Conservation (phyloP, 1,140 invertebrate species). For the Centruroides vittatus region DNA sequence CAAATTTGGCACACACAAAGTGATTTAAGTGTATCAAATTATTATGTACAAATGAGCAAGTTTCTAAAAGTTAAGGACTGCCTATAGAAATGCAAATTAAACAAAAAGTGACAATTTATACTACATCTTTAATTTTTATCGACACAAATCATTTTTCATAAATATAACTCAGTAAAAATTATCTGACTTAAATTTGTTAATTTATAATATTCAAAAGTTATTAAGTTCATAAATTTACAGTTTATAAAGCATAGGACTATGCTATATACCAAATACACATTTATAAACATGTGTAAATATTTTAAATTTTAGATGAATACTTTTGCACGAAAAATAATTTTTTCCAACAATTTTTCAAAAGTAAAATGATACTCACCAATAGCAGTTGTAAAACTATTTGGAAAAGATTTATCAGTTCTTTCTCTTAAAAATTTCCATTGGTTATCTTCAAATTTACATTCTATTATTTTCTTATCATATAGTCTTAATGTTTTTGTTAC, state of each 20-base stretch:
- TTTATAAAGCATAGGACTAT: background rate
- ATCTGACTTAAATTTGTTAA: too few species aligned
- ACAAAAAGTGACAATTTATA: too few species aligned
- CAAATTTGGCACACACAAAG: too few species aligned
- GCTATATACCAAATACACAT: background rate
- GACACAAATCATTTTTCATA: too few species aligned
- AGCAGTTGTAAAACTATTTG: slow-evolving; percentile 75
- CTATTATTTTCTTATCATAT: slow-evolving; percentile 86
- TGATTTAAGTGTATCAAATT: too few species aligned
- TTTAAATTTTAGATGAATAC: background rate
- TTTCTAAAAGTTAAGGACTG: too few species aligned
- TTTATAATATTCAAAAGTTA: too few species aligned
- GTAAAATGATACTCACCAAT: slow-evolving; percentile 36
- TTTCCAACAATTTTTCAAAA: background rate
- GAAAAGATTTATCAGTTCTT: slow-evolving; percentile 91
- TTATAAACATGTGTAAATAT: background rate
- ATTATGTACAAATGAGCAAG: too few species aligned
- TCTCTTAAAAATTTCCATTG: slow-evolving; percentile 93
- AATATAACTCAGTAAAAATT: too few species aligned
- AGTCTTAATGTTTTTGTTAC: slow-evolving; percentile 53
- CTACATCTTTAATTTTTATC: too few species aligned
- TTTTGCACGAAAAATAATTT: background rate
- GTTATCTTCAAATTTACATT: slow-evolving; percentile 60
- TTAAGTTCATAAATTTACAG: too few species aligned
- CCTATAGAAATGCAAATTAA: too few species aligned